Base-by-base conservation (phyloP, 2,888 invertebrate genomes). In the Rhagonycha fulva region DNA sequence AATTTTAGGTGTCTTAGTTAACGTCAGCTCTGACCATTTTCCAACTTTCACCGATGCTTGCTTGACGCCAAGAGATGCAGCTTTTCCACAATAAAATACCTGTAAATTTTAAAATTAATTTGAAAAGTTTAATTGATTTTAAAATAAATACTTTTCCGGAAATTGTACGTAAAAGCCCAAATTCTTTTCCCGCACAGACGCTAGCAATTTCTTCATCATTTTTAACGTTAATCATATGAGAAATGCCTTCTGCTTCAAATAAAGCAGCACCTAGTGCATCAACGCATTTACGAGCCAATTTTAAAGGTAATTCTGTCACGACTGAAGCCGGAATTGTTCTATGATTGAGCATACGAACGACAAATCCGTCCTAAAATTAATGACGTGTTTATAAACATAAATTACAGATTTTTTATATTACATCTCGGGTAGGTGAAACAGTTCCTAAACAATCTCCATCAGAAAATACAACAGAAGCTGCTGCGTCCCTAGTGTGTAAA, bases 81-180 rank as follows among this genome's bases (percentile, higher is more conserved):
- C 93, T 88, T 97, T 97, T 0, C 98, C 98, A 76, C 94, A 94
- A 85, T 95, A 98, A 82, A 95, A 91, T 9, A 97, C 93, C 93
- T 93, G 77, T 19, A 2, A 9, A 47, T 47, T 47, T 47, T n/a
- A 47, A 47, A 83, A 83, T 72, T 73, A 76, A 77, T 74, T 30
- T 14, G 11, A 76, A 71, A 72, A 75, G 12, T 77, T 23, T 12
- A 70, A 2, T 24, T 47, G n/a, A 73, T 24, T 69, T 68, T 24
- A 66, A 68, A 61, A 60, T n/a, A 19, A 23, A 81, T 87, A 95
- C 95, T 90, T 96, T 96, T 79, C 98, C 98, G 71, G 94, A 93
- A n/a, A 91, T 89, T 7, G 96, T 97, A 82, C 93, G 92, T 4
- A 98, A 90, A 62, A 98, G 88, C 1, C 94, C 95, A 87, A 98